Percentiles rank a stretch among this genome's conserved stretches.
phyloP scores from a whole-genome alignment of 2,888 invertebrate genomes.

The Ligdia adustata region DNA sequence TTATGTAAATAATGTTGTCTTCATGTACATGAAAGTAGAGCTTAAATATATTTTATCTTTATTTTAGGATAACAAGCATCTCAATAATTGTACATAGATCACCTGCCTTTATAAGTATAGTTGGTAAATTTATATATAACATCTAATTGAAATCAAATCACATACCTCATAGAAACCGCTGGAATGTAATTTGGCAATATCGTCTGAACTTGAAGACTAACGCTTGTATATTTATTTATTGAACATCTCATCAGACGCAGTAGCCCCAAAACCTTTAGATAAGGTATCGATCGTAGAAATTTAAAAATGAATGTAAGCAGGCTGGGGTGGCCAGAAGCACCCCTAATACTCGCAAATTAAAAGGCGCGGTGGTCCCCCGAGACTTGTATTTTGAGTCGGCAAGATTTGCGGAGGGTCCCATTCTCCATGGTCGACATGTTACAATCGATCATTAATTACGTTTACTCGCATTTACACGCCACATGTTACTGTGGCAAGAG shows the following conservation, averaged over 20 bases:
- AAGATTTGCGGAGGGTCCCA: constrained; percentile 74
- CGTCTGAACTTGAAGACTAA: neutral
- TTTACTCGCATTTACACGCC: constrained; percentile 79
- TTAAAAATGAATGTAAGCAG: constrained; percentile 30
- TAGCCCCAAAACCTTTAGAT: constrained; percentile 6
- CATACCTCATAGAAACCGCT: too few relatives aligned
- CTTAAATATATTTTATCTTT: too few relatives aligned
- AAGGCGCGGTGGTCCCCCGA: constrained; percentile 72
- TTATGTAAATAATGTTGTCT: too few relatives aligned
- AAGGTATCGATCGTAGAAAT: constrained; percentile 38
- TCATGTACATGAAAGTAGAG: too few relatives aligned
- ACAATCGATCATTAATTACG: constrained; percentile 82
- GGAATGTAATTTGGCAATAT: neutral
- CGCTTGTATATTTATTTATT: neutral
- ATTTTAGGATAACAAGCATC: too few relatives aligned
- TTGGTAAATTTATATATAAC: too few relatives aligned
- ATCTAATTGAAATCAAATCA: too few relatives aligned
- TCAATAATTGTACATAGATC: too few relatives aligned
- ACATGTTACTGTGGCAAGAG: constrained; percentile 66
- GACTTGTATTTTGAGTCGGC: constrained; percentile 68
- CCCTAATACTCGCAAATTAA: constrained; percentile 82
- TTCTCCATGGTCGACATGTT: constrained; percentile 65
- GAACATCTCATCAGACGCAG: neutral
- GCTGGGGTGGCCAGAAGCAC: constrained; percentile 51
- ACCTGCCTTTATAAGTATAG: too few relatives aligned